Percentiles rank a stretch among this genome's conserved stretches.
phyloP scores from a whole-genome alignment of 2,888 invertebrate species.

The Napeogenes inachia region DNA sequence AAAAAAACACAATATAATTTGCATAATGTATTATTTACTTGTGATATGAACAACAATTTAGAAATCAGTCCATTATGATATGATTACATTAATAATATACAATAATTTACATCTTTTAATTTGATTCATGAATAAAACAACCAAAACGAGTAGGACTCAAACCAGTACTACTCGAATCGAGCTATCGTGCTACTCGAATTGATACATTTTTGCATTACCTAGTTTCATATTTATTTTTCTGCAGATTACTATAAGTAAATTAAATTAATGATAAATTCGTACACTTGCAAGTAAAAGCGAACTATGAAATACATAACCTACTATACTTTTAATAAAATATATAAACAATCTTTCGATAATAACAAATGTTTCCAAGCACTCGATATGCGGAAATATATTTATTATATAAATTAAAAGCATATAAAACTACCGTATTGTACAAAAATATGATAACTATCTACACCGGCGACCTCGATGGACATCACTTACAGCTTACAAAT shows the following conservation, averaged over 20 bases:
- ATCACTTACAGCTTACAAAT: slow-evolving; percentile 37
- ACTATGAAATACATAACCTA: slow-evolving; percentile 16
- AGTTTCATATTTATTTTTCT: background rate
- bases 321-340: slow-evolving; percentile 19
- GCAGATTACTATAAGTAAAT: slow-evolving; percentile 1
- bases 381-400: slow-evolving; percentile 2
- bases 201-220: background rate
- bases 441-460: slow-evolving; percentile 56
- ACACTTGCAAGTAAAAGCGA: slow-evolving; percentile 11
- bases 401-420: slow-evolving; percentile 15
- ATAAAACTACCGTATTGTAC: slow-evolving; percentile 53
- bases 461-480: slow-evolving; percentile 43
- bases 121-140: too few relatives aligned
- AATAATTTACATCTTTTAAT: too few relatives aligned
- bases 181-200: too few relatives aligned
- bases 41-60: too few relatives aligned
- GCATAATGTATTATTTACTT: too few relatives aligned
- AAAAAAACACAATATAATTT: too few relatives aligned
- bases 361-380: background rate
- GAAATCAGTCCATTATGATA: too few relatives aligned
- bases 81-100: too few relatives aligned
- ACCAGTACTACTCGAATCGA: too few relatives aligned
- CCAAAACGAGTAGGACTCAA: too few relatives aligned
- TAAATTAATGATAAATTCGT: slow-evolving; percentile 16
- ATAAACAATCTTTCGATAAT: background rate